Conservation (phyloP, 2,888 invertebrate species). For the Poecilobothrus nobilitatus region DNA sequence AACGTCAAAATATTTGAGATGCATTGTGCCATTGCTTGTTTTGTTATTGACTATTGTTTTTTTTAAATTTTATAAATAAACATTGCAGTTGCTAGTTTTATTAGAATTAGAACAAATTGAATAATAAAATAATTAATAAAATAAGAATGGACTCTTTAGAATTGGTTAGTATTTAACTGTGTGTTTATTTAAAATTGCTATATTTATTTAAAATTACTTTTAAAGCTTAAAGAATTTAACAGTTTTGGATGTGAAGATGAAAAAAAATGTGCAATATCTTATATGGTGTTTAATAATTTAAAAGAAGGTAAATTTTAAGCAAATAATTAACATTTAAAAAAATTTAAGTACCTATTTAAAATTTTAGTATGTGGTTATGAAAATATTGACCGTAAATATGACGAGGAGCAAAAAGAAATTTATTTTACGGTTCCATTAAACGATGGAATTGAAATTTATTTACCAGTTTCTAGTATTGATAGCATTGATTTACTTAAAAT, state of each 20-base stretch:
- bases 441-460: slow-evolving; percentile 20
- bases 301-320: slow-evolving; percentile 44
- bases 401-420: slow-evolving; percentile 24
- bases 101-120: too few species aligned
- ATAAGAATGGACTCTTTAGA: too few species aligned
- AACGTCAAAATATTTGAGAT: too few species aligned
- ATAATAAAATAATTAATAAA: too few species aligned
- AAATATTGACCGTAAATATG: slow-evolving; percentile 26
- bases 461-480: slow-evolving; percentile 28
- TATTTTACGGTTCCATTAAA: slow-evolving; percentile 27
- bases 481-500: slow-evolving; percentile 28
- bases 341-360: neutral
- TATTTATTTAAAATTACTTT: neutral
- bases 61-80: too few species aligned
- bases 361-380: slow-evolving; percentile 10
- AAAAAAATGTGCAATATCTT: slow-evolving; percentile 44
- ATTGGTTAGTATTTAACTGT: too few species aligned
- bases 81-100: too few species aligned
- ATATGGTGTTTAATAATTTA: slow-evolving; percentile 49
- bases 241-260: slow-evolving; percentile 43
- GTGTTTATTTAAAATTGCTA: too few species aligned
- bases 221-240: slow-evolving; percentile 37
- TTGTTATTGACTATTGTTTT: too few species aligned
- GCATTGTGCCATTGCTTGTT: too few species aligned
- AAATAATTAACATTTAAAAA: neutral